phyloP scores from a whole-genome alignment of 2,888 invertebrate genomes.

The Conchocele bisecta region DNA sequence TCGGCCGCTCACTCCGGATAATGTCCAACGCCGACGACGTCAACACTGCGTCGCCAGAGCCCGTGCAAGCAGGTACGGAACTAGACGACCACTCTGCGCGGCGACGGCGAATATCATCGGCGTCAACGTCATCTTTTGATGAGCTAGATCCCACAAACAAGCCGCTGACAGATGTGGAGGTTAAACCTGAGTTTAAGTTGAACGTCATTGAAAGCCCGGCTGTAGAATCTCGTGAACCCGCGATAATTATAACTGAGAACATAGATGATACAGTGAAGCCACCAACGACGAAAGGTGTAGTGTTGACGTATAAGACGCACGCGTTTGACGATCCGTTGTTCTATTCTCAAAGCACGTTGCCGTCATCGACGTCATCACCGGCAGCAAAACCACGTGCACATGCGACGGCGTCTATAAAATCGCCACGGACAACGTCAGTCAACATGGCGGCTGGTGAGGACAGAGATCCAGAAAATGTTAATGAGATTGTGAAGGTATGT shows the following conservation, averaged over 20 bases:
- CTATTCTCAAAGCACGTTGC: constrained; percentile 31
- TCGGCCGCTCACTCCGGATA: too few species aligned
- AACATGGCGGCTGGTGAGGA: constrained; percentile 20
- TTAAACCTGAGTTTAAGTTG: constrained; percentile 1
- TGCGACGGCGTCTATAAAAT: background rate
- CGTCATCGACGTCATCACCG: constrained; percentile 8
- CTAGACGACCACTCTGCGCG: background rate
- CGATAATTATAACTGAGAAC: background rate
- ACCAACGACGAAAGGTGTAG: constrained; percentile 6
- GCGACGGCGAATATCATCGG: constrained; percentile 40
- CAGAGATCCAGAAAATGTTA: constrained; percentile 88
- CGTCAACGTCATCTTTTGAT: constrained; percentile 58
- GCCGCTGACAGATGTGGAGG: constrained; percentile 5
- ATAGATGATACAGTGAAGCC: background rate
- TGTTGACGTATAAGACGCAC: constrained; percentile 42
- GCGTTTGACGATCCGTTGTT: constrained; percentile 40
- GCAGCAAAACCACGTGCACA: background rate
- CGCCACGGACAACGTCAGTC: background rate
- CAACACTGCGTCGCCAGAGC: background rate
- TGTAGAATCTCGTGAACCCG: background rate
- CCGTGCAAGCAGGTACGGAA: background rate
- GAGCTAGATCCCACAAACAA: too few species aligned
- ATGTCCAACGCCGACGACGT: background rate
- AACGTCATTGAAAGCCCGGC: constrained; percentile 8
- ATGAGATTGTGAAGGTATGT: constrained; percentile 88